phyloP scores from a whole-genome alignment of 2,888 invertebrate species.

The Melieria omissa region DNA sequence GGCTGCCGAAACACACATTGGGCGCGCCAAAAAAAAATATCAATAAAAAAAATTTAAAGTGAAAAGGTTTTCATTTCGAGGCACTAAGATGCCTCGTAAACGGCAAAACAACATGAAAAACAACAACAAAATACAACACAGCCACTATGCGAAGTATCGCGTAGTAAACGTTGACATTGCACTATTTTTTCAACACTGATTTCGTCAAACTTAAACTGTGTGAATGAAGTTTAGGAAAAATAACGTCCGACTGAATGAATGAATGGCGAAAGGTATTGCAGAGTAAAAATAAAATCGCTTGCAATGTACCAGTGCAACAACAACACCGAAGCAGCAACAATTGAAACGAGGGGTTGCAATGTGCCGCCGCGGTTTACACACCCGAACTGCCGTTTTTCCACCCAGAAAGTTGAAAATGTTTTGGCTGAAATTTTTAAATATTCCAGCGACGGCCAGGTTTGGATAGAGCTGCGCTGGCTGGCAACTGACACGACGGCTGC shows the following conservation, averaged over 20 bases:
- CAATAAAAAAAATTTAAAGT: neutral
- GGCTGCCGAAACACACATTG: no score
- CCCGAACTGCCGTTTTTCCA: slow-evolving; percentile 31
- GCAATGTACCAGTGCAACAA: slow-evolving; percentile 15
- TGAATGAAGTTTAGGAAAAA: slow-evolving; percentile 37
- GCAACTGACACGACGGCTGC: no score
- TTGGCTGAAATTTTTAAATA: no score
- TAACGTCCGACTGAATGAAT: slow-evolving; percentile 10
- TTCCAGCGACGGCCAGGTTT: no score
- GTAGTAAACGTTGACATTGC: neutral
- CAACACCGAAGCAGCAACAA: slow-evolving; percentile 5
- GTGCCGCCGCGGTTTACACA: neutral
- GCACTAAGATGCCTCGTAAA: neutral
- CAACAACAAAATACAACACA: neutral
- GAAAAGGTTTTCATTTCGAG: neutral
- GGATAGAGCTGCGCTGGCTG: no score
- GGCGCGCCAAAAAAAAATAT: no score
- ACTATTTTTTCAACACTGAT: slow-evolving; percentile 7
- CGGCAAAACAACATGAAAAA: neutral
- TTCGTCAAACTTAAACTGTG: slow-evolving; percentile 28
- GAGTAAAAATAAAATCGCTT: slow-evolving; percentile 18
- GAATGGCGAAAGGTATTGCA: neutral
- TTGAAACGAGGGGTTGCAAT: slow-evolving; percentile 12
- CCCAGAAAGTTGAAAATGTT: neutral
- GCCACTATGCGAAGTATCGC: slow-evolving; percentile 12